Base-by-base conservation (phyloP, 1,140 invertebrate species). In the Atta cephalotes region DNA sequence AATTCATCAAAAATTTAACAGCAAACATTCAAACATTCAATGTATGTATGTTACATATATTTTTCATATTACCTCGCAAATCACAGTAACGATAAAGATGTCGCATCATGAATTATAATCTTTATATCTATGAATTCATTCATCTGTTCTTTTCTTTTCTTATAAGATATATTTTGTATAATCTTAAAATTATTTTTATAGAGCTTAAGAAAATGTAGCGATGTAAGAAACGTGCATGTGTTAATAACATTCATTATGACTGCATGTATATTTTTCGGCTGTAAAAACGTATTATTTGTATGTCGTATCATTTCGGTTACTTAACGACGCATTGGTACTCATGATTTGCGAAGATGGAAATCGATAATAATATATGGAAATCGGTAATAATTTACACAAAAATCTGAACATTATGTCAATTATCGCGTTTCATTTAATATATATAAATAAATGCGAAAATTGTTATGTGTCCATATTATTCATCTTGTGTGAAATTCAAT, bases 1-100 rank as follows among this genome's bases (percentile, higher is more conserved):
- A 82, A 82, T 82, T 82, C 56, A 25, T 74, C 39, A 82, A 74
- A 82, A 82, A 74, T 82, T 72, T 72, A 82, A 82, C 80, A 82
- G 80, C 80, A 72, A 45, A 45, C 9, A 82, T 82, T 82, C 53
- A 56, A 74, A 82, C 80, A 82, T 82, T 82, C 18, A 82, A 82
- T 82, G 80, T 62, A 74, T 62, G 31, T 16, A 10, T 82, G 56
- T 74, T 58, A 45, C 45, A 60, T 31, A 68, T 49, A 12, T 72
- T 58, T 72, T 74, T 82, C 18, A 21, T 51, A 53, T 74, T 58
- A 60, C 39, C 5, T 49, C 53, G 56, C 80, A 82, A 82, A 82
- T 82, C 80, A 82, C 68, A 82, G 68, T 80, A 28, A 72, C 45
- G 35, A 25, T 74, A 82, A 81, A 60, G 16, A 66, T 81, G 68